These are phyloP conservation scores for Turritopsis dohrnii DNA, from an alignment of 30 jellyfish, hydroid and myxozoan species.

Conservation along the genomic window DNA sequence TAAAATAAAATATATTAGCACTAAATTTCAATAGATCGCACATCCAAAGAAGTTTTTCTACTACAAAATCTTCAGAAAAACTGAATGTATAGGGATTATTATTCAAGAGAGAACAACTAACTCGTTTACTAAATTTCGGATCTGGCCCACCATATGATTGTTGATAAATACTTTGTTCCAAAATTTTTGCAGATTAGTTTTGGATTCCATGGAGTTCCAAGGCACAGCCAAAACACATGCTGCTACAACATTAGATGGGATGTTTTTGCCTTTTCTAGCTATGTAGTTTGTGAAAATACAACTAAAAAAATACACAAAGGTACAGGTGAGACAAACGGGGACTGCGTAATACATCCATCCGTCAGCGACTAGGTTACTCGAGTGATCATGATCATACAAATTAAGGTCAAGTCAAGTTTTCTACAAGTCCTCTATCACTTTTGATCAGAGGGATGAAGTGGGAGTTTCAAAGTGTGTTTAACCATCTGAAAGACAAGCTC, in stretches of 20 bases:
- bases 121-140: conserved; percentile 41
- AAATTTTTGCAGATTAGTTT: conserved; percentile 41
- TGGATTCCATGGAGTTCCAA: conserved; percentile 67
- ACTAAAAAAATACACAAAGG: conserved; percentile 19
- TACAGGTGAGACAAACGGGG: neutral
- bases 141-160: conserved; percentile 54
- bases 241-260: conserved; percentile 42
- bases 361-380: too few relatives aligned
- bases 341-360: too few relatives aligned
- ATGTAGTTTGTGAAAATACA: conserved; percentile 61
- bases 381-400: too few relatives aligned
- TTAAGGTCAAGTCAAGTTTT: too few relatives aligned
- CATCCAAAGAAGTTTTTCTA: too few relatives aligned
- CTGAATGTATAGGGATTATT: too few relatives aligned
- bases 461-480: too few relatives aligned
- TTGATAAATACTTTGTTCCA: conserved; percentile 56
- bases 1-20: neutral
- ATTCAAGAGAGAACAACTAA: conserved; percentile 1
- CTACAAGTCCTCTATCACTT: too few relatives aligned
- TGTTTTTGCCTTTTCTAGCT: conserved; percentile 47
- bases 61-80: too few relatives aligned
- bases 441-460: too few relatives aligned
- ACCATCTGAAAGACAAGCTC: too few relatives aligned
- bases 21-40: neutral
- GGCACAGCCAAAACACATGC: conserved; percentile 67